phyloP scores from a whole-genome alignment of 1,140 invertebrate genomes.

The Drosophila mayri region DNA sequence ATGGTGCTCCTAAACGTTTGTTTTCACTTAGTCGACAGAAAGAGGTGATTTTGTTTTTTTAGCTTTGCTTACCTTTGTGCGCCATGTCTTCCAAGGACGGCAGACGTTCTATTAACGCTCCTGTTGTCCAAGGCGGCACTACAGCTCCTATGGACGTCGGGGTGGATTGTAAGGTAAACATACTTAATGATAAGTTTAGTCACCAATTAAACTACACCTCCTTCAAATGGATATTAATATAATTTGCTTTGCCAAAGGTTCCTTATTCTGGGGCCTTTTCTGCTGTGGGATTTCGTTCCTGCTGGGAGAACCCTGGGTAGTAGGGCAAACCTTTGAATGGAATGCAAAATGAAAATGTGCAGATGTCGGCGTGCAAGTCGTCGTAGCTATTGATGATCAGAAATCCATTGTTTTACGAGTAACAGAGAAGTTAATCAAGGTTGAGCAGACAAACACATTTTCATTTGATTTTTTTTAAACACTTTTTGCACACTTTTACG shows the following conservation, averaged over 20 bases:
- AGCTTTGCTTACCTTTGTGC: conserved; percentile 72
- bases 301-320: conserved; percentile 22
- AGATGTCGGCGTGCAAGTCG: conserved; percentile 25
- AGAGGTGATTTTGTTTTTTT: not conserved
- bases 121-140: conserved; percentile 76
- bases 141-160: conserved; percentile 70
- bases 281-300: not conserved
- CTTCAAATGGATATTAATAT: not conserved
- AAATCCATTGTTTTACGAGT: conserved; percentile 5
- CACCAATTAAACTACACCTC: not conserved
- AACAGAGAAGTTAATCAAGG: conserved; percentile 12
- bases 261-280: not conserved
- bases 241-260: not conserved
- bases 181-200: conserved; percentile 18
- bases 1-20: not conserved
- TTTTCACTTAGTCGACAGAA: not conserved
- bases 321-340: conserved; percentile 1
- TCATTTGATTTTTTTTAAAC: conserved; percentile 32
- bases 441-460: conserved; percentile 62
- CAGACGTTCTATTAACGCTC: conserved; percentile 76
- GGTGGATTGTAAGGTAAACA: conserved; percentile 82
- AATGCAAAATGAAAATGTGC: conserved; percentile 26
- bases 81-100: conserved; percentile 79
- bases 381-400: conserved; percentile 8
- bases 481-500: conserved; percentile 5